Evolutionary conservation across 1,140 invertebrate species (phyloP), one percentile per base, ranked within the genome.

Genomic region (Hermetia illucens): DNA sequence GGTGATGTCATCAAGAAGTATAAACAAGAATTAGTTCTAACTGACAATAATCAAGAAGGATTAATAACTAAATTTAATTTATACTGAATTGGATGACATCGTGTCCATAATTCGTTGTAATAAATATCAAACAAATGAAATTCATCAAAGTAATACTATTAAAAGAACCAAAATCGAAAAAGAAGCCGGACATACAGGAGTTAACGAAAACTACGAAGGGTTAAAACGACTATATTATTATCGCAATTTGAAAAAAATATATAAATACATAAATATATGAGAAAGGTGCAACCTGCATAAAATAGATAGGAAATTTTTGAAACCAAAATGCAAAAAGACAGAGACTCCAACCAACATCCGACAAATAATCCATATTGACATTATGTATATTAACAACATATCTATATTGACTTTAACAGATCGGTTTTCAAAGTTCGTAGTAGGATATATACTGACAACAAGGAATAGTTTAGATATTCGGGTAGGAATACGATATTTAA

Each of bases 141-240:
- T 17, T 35, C 3, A 12, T 40, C 3, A 2, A 25, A 19, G 21
- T 35, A 34, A 27, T 40, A n/a, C n/a, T n/a, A n/a, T n/a, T n/a
- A n/a, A n/a, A 18, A 34, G 18, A 34, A 34, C 12, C 22, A 34
- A 16, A 15, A 40, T 19, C 17, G 6, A 30, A 38, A 30, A 18
- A 41, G 32, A 12, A 36, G 21, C 24, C 33, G n/a, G n/a, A n/a
- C n/a, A 40, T 30, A 40, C 32, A 21, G 39, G 39, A 5, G 33
- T 41, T 15, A 41, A 21, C 13, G 34, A 36, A 19, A 19, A 31
- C 13, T 31, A 10, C 10, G 5, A 15, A 20, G 33, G 36, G 29
- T 21, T 36, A 8, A 36, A 31, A 31, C 21, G 20, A 29, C 9
- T n/a, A 16, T 35, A 29, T 35, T 34, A 22, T 18, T 35, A 40